phyloP scores from a whole-genome alignment of 1,140 invertebrate species.

The Drosophila pseudoananassae region DNA sequence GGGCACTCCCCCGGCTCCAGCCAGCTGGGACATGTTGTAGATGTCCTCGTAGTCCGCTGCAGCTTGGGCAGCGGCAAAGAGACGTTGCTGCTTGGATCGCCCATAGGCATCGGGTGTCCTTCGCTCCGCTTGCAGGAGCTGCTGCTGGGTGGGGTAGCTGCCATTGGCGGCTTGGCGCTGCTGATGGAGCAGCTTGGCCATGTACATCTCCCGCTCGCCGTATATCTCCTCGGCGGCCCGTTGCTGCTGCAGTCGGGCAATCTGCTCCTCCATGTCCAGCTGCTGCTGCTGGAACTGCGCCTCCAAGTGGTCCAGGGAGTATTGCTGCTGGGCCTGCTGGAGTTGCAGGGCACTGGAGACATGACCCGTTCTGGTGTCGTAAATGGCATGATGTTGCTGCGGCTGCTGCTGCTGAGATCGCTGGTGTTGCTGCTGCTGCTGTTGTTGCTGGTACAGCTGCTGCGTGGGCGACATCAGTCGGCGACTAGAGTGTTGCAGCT shows the following conservation, averaged over 20 bases:
- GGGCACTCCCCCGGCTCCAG: constrained; percentile 16
- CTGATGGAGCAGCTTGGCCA: constrained; percentile 81
- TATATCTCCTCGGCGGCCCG: constrained; percentile 76
- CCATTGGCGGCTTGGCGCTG: constrained; percentile 50
- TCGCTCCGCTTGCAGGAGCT: constrained; percentile 85
- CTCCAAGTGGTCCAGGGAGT: constrained; percentile 73
- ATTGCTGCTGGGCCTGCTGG: constrained; percentile 75
- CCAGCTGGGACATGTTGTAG: constrained; percentile 85
- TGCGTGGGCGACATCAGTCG: constrained; percentile 81
- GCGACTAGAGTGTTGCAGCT: constrained; percentile 63
- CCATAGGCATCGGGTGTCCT: constrained; percentile 93
- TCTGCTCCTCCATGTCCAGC: constrained; percentile 80
- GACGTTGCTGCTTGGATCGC: constrained; percentile 86
- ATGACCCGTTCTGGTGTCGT: constrained; percentile 77
- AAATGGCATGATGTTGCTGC: constrained; percentile 82
- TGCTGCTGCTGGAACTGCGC: constrained; percentile 78
- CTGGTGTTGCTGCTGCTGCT: constrained; percentile 71
- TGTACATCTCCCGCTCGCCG: constrained; percentile 77
- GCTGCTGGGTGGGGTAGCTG: constrained; percentile 58
- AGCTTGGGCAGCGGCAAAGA: constrained; percentile 77
- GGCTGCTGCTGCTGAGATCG: constrained; percentile 63
- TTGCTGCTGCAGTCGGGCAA: constrained; percentile 71
- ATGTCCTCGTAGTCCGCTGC: constrained; percentile 92
- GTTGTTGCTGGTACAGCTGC: constrained; percentile 80
- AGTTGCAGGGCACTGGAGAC: constrained; percentile 74